phyloP scores from a whole-genome alignment of 2,113 vertebrate species.

The Pagrus major region DNA sequence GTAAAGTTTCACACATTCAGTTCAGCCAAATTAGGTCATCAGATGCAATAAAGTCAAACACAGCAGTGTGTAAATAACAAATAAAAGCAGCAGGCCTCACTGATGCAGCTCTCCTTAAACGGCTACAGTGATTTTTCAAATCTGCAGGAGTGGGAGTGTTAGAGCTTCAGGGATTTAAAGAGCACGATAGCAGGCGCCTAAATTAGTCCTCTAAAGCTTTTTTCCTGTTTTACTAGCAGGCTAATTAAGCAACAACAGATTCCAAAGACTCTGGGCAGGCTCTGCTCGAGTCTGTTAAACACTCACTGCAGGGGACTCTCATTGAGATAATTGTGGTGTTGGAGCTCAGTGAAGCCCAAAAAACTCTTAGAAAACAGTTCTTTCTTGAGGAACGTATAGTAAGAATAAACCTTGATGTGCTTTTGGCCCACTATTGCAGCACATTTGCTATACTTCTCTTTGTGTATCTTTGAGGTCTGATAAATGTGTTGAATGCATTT shows the following conservation, averaged over 20 bases:
- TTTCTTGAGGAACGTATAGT: no score
- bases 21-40: slow-evolving; percentile 15
- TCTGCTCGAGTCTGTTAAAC: neutral
- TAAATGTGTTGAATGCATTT: no score
- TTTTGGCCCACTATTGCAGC: neutral
- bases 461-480: no score
- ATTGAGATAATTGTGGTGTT: slow-evolving; percentile 13
- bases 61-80: slow-evolving; percentile 39
- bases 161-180: slow-evolving; percentile 24
- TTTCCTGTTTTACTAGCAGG: slow-evolving; percentile 54
- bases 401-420: neutral
- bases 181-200: slow-evolving; percentile 33
- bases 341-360: slow-evolving; percentile 30
- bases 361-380: no score
- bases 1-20: slow-evolving; percentile 18
- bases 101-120: slow-evolving; percentile 58
- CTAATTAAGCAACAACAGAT: slow-evolving; percentile 66
- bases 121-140: slow-evolving; percentile 20
- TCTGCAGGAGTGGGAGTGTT: slow-evolving; percentile 2
- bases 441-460: no score
- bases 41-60: slow-evolving; percentile 34
- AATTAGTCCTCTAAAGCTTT: slow-evolving; percentile 34
- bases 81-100: slow-evolving; percentile 63
- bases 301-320: slow-evolving; percentile 38
- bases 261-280: slow-evolving; percentile 35